Conservation (phyloP, 2,113 vertebrate species). For the Lepus timidus region DNA sequence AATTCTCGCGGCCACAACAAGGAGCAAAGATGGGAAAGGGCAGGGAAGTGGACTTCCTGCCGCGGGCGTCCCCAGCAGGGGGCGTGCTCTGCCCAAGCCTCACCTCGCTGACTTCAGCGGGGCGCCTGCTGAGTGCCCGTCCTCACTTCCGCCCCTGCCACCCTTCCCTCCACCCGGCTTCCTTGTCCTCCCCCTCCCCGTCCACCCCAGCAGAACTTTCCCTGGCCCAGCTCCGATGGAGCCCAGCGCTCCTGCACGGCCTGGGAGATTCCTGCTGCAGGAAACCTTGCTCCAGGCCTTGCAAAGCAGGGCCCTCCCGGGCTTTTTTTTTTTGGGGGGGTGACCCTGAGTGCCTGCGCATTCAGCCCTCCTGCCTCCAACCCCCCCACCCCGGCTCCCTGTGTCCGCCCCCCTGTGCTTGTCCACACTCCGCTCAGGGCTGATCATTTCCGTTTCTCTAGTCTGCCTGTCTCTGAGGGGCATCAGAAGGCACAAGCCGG, state of each 20-base stretch:
- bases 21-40: background rate
- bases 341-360: background rate
- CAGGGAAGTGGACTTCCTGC: background rate
- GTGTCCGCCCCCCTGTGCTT: accelerated
- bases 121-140: background rate
- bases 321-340: background rate
- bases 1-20: background rate
- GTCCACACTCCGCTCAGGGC: background rate
- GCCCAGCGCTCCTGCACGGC: background rate
- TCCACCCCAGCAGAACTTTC: background rate
- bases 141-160: background rate
- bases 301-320: accelerated
- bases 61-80: background rate
- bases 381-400: accelerated
- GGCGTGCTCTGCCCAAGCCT: no score
- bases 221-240: background rate
- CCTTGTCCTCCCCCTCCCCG: background rate
- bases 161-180: background rate
- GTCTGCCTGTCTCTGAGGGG: background rate
- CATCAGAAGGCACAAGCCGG: background rate
- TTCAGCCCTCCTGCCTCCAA: background rate
- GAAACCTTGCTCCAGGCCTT: background rate
- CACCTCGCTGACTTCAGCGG: background rate
- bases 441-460: background rate
- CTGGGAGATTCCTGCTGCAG: background rate